Conservation (phyloP, 2,113 vertebrate genomes). For the Phyllostomus discolor region DNA sequence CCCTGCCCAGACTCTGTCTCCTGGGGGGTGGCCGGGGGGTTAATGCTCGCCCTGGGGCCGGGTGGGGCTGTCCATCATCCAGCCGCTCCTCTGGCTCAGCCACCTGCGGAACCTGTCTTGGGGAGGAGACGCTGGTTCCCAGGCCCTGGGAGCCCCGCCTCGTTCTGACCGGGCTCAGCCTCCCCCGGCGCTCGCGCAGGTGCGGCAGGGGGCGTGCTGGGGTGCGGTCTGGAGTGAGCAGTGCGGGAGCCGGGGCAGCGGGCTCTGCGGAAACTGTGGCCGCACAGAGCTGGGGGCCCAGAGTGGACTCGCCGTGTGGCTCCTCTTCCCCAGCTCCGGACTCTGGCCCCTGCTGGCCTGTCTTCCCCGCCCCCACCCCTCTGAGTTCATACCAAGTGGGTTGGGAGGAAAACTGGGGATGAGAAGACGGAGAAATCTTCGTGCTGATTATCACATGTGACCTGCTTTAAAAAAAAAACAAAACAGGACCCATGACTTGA, state of each 20-base stretch:
- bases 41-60: background rate
- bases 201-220: fast-evolving
- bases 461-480: background rate
- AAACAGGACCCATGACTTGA: fast-evolving
- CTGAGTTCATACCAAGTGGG: fast-evolving
- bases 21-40: no score
- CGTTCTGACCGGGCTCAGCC: background rate
- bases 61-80: fast-evolving
- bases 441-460: fast-evolving
- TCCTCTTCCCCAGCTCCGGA: background rate
- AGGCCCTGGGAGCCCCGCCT: fast-evolving
- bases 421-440: background rate
- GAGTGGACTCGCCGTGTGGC: fast-evolving
- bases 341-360: fast-evolving
- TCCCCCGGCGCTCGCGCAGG: fast-evolving
- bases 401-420: fast-evolving
- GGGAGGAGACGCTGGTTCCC: background rate
- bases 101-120: background rate
- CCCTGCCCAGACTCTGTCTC: no score
- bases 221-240: no score
- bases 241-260: background rate
- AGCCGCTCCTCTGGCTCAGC: background rate
- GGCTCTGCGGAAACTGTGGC: fast-evolving
- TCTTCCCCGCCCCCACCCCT: fast-evolving
- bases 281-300: fast-evolving